Conservation (phyloP, 2,888 invertebrate species). For the Campopleginae sp. region DNA sequence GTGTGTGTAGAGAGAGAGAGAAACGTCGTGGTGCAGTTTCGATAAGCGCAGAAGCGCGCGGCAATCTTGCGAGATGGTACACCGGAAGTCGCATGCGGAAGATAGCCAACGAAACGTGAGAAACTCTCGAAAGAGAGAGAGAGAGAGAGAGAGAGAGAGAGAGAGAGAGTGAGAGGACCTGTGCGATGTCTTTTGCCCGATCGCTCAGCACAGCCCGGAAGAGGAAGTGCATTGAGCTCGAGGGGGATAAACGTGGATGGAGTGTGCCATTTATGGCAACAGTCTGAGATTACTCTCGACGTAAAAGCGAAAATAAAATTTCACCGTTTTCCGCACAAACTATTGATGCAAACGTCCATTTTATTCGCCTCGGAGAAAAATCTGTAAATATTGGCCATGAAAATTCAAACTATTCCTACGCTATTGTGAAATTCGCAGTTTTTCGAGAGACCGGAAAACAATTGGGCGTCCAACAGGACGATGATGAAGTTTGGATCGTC, state of each 20-base stretch:
- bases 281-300: neutral
- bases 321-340: too few relatives aligned
- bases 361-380: too few relatives aligned
- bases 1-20: too few relatives aligned
- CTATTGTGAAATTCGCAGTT: too few relatives aligned
- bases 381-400: too few relatives aligned
- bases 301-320: neutral
- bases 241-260: constrained; percentile 22
- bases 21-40: neutral
- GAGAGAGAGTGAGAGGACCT: neutral
- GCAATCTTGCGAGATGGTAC: neutral
- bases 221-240: constrained; percentile 31
- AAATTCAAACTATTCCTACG: too few relatives aligned
- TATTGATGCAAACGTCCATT: too few relatives aligned
- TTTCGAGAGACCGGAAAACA: too few relatives aligned
- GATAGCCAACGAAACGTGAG: neutral
- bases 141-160: neutral
- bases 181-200: neutral
- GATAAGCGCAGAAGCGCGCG: neutral
- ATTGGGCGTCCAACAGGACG: too few relatives aligned
- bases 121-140: neutral
- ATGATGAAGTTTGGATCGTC: too few relatives aligned
- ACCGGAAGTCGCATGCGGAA: neutral
- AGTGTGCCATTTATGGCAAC: constrained; percentile 5
- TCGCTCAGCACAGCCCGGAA: constrained; percentile 35